Base-by-base conservation (phyloP, 2,113 vertebrate species). In the Aythya baeri region DNA sequence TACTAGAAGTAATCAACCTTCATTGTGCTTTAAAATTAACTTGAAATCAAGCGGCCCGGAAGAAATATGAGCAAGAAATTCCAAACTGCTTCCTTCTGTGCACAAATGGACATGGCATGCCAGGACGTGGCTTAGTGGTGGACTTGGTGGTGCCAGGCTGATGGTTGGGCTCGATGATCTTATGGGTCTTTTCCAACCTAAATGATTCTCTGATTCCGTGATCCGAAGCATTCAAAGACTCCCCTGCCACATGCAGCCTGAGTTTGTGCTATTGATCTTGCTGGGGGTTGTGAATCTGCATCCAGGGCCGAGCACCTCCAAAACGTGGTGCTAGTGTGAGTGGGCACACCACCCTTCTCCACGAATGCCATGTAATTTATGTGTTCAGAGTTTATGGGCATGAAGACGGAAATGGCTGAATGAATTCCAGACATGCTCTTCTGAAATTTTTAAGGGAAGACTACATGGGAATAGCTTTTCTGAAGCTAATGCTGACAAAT, bases 1-100 rank as follows among this genome's bases (percentile, higher is more conserved):
- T 70, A 74, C 89, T 91, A 89, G 87, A 89, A 95, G 89, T 67
- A 93, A 94, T 94, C 96, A 95, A 94, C 88, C 22, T 31, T 79
- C 43, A 63, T 7, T 27, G 27, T 91, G 68, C 57, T 83, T 93
- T 94, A 87, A 97, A 96, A 93, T 96, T 94, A 96, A 84, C 38
- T 80, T 67, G 50, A 91, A 94, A 22, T 67, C 87, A 92, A 93
- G 94, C 66, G 70, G 67, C 52, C 74, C 31, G 79, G 31, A 70
- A 83, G 75, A 84, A 74, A 89, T 26, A 29, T 54, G 43, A 43
- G 27, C 23, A 50, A 88, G 46, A 57, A 83, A 78, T 44, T 50
- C 75, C 52, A 74, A 70, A 74, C n/a, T 63, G 73, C 50, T 93
- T 66, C 38, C 75, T 77, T 57, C 58, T 46, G 15, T n/a, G 44